These are phyloP conservation scores for Meghimatium bilineatum DNA, from an alignment of 2,888 invertebrate species.

Conservation along the genomic window DNA sequence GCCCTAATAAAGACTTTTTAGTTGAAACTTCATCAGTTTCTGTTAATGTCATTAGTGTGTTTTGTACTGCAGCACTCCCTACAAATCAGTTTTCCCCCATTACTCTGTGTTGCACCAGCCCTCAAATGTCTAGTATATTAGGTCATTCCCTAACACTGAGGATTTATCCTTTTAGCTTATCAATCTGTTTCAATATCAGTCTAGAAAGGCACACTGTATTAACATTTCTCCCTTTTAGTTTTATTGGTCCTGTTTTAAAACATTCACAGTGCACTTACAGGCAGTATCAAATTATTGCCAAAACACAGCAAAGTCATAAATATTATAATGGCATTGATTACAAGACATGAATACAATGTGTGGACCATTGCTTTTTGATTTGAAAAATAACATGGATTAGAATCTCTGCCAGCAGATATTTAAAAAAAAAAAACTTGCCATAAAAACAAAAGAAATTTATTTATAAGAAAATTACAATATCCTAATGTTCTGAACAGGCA, in stretches of 20 bases:
- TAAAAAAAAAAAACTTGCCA: not conserved
- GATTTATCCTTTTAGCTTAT: too few species aligned
- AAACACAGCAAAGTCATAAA: not conserved
- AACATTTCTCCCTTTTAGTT: not conserved
- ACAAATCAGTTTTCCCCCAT: too few species aligned
- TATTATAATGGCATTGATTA: not conserved
- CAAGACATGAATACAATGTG: not conserved
- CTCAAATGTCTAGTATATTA: too few species aligned
- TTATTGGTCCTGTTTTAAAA: not conserved
- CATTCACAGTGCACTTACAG: not conserved
- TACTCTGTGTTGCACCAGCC: too few species aligned
- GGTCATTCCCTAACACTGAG: too few species aligned
- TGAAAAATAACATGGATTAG: not conserved
- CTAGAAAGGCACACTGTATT: not conserved
- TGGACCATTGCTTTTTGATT: not conserved
- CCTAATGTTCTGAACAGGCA: not conserved
- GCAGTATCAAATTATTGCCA: not conserved
- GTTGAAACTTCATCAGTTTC: too few species aligned
- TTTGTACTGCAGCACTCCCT: too few species aligned
- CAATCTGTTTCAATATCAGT: not conserved
- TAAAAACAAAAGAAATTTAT: not conserved
- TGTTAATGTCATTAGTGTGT: too few species aligned
- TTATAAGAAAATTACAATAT: not conserved
- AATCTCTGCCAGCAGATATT: not conserved
- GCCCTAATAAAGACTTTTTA: too few species aligned